Evolutionary conservation across 1,140 invertebrate species (phyloP).

Genomic region (Propsilocerus akamusi): DNA sequence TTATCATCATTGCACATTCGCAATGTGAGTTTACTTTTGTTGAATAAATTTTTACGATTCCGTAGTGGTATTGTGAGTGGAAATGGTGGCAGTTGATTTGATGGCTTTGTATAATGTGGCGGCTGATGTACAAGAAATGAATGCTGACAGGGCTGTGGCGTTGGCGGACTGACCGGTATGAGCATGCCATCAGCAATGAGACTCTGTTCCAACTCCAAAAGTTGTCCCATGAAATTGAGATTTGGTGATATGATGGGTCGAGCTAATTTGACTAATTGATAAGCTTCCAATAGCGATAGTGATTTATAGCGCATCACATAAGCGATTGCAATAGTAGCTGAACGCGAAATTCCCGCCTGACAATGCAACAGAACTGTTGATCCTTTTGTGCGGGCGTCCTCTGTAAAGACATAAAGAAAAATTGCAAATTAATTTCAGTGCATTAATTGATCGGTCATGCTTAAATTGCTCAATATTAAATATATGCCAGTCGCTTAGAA

Average conservation of each 20-base stretch:
- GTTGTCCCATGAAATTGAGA: slow-evolving; percentile 92
- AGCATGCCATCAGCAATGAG: slow-evolving; percentile 30
- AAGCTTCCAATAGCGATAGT: slow-evolving; percentile 76
- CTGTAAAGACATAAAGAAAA: slow-evolving; percentile 38
- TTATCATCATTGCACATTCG: neutral
- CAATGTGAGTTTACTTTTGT: neutral
- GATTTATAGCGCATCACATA: slow-evolving; percentile 84
- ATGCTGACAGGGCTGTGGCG: neutral
- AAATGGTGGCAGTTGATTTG: neutral
- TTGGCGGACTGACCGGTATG: slow-evolving; percentile 11
- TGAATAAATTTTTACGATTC: neutral
- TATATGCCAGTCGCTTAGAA: too few species aligned
- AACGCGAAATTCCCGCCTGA: slow-evolving; percentile 86
- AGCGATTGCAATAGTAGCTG: slow-evolving; percentile 85
- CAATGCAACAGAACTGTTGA: slow-evolving; percentile 81
- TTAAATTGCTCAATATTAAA: too few species aligned
- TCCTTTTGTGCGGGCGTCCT: slow-evolving; percentile 60
- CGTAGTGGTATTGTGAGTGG: neutral
- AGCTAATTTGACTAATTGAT: slow-evolving; percentile 68
- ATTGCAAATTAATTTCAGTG: too few species aligned
- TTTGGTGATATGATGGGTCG: slow-evolving; percentile 89
- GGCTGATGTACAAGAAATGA: neutral
- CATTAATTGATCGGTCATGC: too few species aligned
- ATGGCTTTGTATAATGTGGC: neutral
- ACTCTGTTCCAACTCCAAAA: slow-evolving; percentile 69